Base-by-base conservation (phyloP, 1,140 invertebrate genomes). In the Sitophilus oryzae region DNA sequence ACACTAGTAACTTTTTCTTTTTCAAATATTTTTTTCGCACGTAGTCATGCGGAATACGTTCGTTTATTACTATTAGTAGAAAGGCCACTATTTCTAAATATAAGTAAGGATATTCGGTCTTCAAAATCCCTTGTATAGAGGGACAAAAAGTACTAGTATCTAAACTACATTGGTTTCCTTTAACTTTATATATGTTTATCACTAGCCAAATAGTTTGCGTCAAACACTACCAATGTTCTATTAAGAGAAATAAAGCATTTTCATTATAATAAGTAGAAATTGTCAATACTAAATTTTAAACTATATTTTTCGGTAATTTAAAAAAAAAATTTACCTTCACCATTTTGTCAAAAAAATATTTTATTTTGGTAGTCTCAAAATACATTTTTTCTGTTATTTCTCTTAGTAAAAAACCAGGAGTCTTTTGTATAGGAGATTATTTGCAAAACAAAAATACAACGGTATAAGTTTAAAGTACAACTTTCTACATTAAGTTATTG, bases 111-210 rank as follows among this genome's bases (percentile, higher is more conserved):
- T 59, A 53, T 52, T 40, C 36, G 45, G 40, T 59, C 44, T 38
- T 51, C 30, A 60, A 53, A 11, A 52, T 34, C 62, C 62, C 62
- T 64, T 64, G 62, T 64, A 64, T 62, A 62, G 60, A 64, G 62
- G 62, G 60, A 22, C 21, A 11, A 46, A 44, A 60, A 55, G 44
- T 50, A 53, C 62, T 64, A 62, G 58, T 54, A 64, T 58, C 62
- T 64, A 62, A 49, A 48, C 50, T 62, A 40, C 55, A 53, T 55
- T 30, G 35, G 21, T 44, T 46, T 42, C 20, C 4, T 10, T n/a
- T 30, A 30, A 14, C n/a, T 2, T 2, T 45, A 20, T 22, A 25
- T 50, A 55, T 30, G 11, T 35, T 6, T 56, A 50, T 64, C 62
- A 64, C 62, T 64, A 62, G 62, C 60, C 62, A 54, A 63, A 61